Conservation (phyloP, 2,888 invertebrate species). For the Clistopyga incitator region DNA sequence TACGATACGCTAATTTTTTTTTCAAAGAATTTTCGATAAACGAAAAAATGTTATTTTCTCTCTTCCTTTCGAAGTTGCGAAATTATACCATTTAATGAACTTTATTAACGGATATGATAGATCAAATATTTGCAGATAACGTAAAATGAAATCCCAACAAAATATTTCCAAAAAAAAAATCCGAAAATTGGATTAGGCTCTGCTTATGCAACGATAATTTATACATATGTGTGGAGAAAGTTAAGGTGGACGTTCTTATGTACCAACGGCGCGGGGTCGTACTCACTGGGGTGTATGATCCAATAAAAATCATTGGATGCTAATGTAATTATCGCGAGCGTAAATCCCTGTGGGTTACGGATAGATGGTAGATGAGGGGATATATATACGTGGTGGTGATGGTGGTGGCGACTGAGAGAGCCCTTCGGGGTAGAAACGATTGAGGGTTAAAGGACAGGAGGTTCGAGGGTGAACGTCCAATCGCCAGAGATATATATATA, state of each 20-base stretch:
- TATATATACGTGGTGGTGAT: slow-evolving; percentile 56
- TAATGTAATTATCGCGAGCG: slow-evolving; percentile 82
- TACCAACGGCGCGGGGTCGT: too few relatives aligned
- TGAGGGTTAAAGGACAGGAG: slow-evolving; percentile 61
- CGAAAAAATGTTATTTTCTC: too few relatives aligned
- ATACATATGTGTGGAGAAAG: slow-evolving; percentile 29
- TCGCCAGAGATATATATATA: slow-evolving; percentile 34
- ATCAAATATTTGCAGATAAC: too few relatives aligned
- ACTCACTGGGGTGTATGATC: slow-evolving; percentile 71
- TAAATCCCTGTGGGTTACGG: slow-evolving; percentile 80
- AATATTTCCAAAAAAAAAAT: too few relatives aligned
- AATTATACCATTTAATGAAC: too few relatives aligned
- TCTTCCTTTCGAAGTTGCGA: too few relatives aligned
- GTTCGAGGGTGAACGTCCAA: slow-evolving; percentile 51
- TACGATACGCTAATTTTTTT: too few relatives aligned
- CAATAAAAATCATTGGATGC: slow-evolving; percentile 83
- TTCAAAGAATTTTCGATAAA: too few relatives aligned
- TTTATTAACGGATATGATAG: too few relatives aligned
- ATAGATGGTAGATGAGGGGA: slow-evolving; percentile 72
- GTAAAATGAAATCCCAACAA: too few relatives aligned
- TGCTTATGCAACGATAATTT: slow-evolving; percentile 29
- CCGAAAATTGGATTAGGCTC: background rate
- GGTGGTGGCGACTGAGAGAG: slow-evolving; percentile 24
- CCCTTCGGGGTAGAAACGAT: slow-evolving; percentile 62
- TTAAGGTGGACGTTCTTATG: slow-evolving; percentile 19